Base-by-base conservation (phyloP, 1,140 invertebrate genomes). In the Campoletis sonorensis region DNA sequence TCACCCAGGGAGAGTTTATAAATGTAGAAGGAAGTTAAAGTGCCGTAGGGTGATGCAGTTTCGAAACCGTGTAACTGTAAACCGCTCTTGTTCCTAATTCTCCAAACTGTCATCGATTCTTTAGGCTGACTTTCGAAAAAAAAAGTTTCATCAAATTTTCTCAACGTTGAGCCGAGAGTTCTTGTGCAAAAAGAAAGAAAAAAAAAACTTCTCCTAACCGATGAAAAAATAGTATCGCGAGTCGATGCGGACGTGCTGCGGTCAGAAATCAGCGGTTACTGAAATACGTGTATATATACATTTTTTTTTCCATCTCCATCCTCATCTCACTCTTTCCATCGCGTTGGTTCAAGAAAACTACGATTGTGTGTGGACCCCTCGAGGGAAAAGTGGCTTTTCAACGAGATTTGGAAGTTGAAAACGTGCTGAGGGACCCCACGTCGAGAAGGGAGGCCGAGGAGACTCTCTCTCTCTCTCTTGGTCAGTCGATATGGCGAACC, bases 361-460 rank as follows among this genome's bases (percentile, higher is more conserved):
- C 61, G 61, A 58, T 23, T 78, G 75, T 79, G 64, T 37, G 51
- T 54, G 16, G 77, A 85, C 86, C 84, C 84, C 84, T 86, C 85
- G 30, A 64, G 85, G 81, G 82, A 86, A 84, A 64, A 86, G 84
- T 85, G 82, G 84, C 80, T 82, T 86, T 87, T 86, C 81, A 79
- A 85, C 49, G 70, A 45, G 84, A 78, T 75, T 85, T 84, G 81
- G 78, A 71, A 83, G 76, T 51, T 26, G 79, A 64, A 64, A 64
- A 64, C 61, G 61, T 64, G 61, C 61, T 27, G 81, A 82, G 81
- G 82, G 89, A 89, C 89, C 89, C 88, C 89, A 89, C 90, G 86
- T 87, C 76, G 88, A 85, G 90, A 27, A 21, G 23, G 18, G 61
- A 64, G n/a, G 23, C 61, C 4, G 61, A 64, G 61, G 61, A 64